Evolutionary conservation across 2,113 vertebrate species (phyloP).

Genomic region (Ptychochromis oligacanthus): DNA sequence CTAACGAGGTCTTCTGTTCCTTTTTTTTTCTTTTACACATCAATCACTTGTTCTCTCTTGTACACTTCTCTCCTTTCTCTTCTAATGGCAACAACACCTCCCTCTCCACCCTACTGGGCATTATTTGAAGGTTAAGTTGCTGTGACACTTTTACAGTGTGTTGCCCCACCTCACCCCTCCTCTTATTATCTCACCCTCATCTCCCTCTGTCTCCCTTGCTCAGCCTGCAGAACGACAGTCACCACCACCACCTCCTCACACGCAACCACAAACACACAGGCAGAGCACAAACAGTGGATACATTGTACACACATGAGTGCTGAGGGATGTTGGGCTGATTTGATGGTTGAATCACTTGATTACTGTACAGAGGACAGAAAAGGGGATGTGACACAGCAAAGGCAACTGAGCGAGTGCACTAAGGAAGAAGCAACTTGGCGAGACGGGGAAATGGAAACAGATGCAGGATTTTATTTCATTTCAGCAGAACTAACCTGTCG

Average conservation of each 20-base stretch:
- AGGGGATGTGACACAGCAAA: constrained; percentile 41
- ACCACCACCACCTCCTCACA: background rate
- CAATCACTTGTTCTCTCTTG: constrained; percentile 31
- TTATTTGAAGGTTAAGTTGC: constrained; percentile 76
- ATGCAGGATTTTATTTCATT: constrained; percentile 60
- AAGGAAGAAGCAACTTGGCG: background rate
- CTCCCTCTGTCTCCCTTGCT: constrained; percentile 13
- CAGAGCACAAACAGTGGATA: background rate
- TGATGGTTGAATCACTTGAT: constrained; percentile 66
- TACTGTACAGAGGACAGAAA: constrained; percentile 39
- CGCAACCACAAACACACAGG: background rate
- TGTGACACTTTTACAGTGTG: constrained; percentile 59
- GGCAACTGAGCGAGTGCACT: background rate
- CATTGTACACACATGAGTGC: background rate
- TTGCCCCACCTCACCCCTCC: constrained; percentile 10
- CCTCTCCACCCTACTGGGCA: constrained; percentile 58
- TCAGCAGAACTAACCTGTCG: constrained; percentile 57
- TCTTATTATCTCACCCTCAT: constrained; percentile 35
- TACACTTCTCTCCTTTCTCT: constrained; percentile 13
- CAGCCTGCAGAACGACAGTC: constrained; percentile 27
- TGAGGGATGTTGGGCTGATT: constrained; percentile 28
- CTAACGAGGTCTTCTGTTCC: constrained; percentile 57
- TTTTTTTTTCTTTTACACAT: background rate
- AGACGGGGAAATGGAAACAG: constrained; percentile 49
- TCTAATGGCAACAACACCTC: constrained; percentile 53